phyloP scores from a whole-genome alignment of 2,797 vertebrate genomes.

The Galagoides demidoff region DNA sequence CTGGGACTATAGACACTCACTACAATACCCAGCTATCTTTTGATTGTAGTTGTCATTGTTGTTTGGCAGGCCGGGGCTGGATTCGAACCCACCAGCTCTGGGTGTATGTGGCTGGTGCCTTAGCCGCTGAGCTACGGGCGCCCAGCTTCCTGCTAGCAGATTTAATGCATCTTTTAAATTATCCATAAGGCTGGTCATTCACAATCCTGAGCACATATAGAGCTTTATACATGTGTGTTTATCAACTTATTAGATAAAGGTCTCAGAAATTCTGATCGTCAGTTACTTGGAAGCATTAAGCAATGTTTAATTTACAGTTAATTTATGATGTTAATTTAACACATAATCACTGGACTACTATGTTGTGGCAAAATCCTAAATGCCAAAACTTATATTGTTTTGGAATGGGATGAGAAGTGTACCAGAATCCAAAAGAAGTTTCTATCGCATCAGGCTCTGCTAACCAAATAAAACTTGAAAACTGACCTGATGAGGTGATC shows the following conservation, averaged over 20 bases:
- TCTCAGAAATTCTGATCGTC: not conserved
- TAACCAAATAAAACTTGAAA: constrained; percentile 69
- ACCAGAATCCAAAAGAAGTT: constrained; percentile 25
- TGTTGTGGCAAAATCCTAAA: not conserved
- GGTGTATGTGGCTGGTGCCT: too few relatives aligned
- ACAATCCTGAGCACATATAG: not conserved
- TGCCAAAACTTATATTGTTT: not conserved
- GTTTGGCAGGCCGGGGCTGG: too few relatives aligned
- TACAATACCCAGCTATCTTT: too few relatives aligned
- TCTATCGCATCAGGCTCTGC: not conserved
- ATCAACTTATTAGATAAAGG: not conserved
- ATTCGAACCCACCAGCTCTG: too few relatives aligned
- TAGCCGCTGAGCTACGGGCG: too few relatives aligned
- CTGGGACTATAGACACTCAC: too few relatives aligned
- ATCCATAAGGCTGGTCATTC: not conserved
- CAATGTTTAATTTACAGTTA: too few relatives aligned
- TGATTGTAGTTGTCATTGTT: too few relatives aligned
- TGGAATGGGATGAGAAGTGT: not conserved
- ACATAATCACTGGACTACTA: not conserved
- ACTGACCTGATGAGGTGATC: constrained; percentile 57
- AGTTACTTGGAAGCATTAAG: not conserved
- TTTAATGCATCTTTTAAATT: not conserved
- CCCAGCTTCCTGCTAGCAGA: not conserved
- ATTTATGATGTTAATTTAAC: not conserved
- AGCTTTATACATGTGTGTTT: not conserved